A percentile compares a stretch with the other conserved stretches of the same genome.
These are phyloP conservation scores for Patella vulgata DNA, from an alignment of 1,140 invertebrate genomes.

Conservation along the genomic window DNA sequence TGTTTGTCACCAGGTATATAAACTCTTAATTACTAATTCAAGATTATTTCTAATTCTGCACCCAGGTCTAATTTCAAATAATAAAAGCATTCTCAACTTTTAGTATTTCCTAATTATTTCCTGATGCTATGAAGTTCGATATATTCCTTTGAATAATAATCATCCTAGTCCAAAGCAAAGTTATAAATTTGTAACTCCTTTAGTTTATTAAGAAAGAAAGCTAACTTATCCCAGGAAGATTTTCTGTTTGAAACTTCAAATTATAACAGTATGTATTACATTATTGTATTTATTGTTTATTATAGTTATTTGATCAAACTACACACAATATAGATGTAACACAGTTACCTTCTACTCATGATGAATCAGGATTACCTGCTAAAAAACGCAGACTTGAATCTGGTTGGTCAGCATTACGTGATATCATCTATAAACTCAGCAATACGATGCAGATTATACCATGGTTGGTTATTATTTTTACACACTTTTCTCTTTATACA, in stretches of 20 bases:
- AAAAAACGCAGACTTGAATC: slow-evolving; percentile 47
- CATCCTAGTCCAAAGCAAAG: too few relatives aligned
- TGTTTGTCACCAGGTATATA: slow-evolving; percentile 51
- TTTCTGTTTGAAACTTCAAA: too few relatives aligned
- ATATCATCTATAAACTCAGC: slow-evolving; percentile 28
- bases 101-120: too few relatives aligned
- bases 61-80: too few relatives aligned
- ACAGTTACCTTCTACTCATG: slow-evolving; percentile 13
- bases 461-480: slow-evolving; percentile 37
- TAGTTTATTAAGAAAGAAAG: too few relatives aligned
- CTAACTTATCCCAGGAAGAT: too few relatives aligned
- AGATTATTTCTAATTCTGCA: neutral
- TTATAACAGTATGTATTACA: too few relatives aligned
- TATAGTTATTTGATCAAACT: slow-evolving; percentile 32
- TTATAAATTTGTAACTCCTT: too few relatives aligned
- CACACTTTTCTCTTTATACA: neutral
- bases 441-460: slow-evolving; percentile 38
- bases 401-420: slow-evolving; percentile 44
- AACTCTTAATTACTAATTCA: neutral
- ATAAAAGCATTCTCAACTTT: too few relatives aligned
- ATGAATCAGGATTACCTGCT: slow-evolving; percentile 12
- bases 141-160: too few relatives aligned
- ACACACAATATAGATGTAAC: slow-evolving; percentile 31
- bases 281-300: too few relatives aligned
- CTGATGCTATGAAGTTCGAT: too few relatives aligned